Percentiles rank a stretch among this genome's conserved stretches.
Evolutionary conservation across 2,888 invertebrate genomes (phyloP).

Genomic region (Sipha maydis): DNA sequence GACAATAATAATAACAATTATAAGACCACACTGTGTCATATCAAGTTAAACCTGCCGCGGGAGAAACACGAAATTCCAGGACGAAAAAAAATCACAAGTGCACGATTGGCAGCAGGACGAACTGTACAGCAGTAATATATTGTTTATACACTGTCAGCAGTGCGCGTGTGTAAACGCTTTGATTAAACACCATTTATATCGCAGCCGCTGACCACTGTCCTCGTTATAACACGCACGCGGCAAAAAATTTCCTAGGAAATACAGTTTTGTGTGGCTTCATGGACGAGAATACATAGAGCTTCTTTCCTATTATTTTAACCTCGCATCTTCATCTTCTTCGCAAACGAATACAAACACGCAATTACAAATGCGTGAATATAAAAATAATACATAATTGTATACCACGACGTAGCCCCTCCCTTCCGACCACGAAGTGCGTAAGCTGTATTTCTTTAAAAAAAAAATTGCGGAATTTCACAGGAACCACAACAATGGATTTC

Average conservation of each 20-base stretch:
- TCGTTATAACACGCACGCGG: not conserved
- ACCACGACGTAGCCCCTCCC: not conserved
- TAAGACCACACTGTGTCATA: not conserved
- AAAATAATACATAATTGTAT: not conserved
- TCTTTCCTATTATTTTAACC: not conserved
- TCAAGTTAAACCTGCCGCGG: not conserved
- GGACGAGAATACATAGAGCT: not conserved
- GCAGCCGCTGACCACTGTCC: not conserved
- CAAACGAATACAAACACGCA: not conserved
- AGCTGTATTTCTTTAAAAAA: not conserved
- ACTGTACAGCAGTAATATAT: not conserved
- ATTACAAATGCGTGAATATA: not conserved
- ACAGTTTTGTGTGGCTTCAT: not conserved
- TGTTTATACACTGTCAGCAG: not conserved
- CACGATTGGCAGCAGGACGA: not conserved
- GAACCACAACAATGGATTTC: no score
- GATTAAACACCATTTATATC: not conserved
- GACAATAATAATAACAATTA: no score
- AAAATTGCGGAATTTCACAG: no score
- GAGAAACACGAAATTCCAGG: not conserved
- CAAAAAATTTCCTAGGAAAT: not conserved
- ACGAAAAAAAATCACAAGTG: not conserved
- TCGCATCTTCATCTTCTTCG: not conserved
- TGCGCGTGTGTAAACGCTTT: not conserved
- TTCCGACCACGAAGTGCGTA: not conserved